These are phyloP conservation scores for Listrodromus nycthemerus DNA, from an alignment of 2,888 invertebrate species.

Conservation along the genomic window DNA sequence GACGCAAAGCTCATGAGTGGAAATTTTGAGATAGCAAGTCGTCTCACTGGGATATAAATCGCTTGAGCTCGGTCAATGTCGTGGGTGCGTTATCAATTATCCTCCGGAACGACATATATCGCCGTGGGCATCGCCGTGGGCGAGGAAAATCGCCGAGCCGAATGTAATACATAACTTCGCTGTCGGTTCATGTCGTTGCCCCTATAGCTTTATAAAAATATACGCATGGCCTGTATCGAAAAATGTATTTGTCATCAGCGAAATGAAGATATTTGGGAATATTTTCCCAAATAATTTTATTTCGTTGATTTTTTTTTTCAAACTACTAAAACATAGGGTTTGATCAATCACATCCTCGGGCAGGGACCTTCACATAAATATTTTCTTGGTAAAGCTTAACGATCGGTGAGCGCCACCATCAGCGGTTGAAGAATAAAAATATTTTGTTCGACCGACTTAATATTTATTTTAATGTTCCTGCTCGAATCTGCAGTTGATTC, in stretches of 20 bases:
- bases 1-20: conserved; percentile 68
- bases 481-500: no score
- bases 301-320: no score
- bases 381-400: no score
- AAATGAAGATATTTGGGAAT: background rate
- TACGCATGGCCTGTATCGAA: background rate
- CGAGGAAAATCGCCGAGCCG: background rate
- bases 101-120: conserved; percentile 38
- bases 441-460: no score
- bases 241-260: background rate
- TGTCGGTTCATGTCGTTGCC: background rate
- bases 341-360: no score
- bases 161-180: background rate
- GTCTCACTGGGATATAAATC: conserved; percentile 59
- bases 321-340: no score
- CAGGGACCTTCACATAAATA: no score
- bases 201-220: background rate
- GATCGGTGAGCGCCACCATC: no score
- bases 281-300: no score
- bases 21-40: conserved; percentile 67
- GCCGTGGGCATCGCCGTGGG: conserved; percentile 20
- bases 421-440: no score
- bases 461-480: no score
- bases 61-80: conserved; percentile 61
- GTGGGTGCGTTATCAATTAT: conserved; percentile 57